Evolutionary conservation across 2,888 invertebrate species (phyloP).

Genomic region (Eilema caniola): DNA sequence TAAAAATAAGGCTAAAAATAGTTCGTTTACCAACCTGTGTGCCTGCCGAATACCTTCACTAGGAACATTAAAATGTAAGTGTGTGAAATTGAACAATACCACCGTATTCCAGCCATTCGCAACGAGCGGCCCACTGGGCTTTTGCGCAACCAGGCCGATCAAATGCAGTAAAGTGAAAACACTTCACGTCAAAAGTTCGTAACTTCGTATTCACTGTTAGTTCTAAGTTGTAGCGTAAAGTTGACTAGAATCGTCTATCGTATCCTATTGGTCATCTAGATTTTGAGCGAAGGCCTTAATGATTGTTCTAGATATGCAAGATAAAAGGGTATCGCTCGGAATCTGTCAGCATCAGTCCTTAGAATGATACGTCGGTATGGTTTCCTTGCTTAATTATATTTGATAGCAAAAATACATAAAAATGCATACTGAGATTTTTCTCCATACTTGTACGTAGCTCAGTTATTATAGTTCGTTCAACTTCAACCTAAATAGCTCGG

Average conservation of each 20-base stretch:
- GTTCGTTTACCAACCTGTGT: neutral
- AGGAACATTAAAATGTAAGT: neutral
- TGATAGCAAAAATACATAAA: constrained; percentile 32
- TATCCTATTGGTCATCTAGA: neutral
- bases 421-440: constrained; percentile 41
- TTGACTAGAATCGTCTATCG: neutral
- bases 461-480: constrained; percentile 54
- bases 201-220: neutral
- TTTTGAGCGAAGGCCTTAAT: neutral
- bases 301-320: no score
- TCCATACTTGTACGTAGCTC: constrained; percentile 40
- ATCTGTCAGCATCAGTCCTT: no score
- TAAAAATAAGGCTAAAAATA: neutral
- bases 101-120: neutral
- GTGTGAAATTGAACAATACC: neutral
- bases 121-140: neutral
- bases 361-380: no score
- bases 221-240: neutral
- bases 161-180: neutral
- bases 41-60: neutral
- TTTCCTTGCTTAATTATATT: constrained; percentile 29
- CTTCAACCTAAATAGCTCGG: constrained; percentile 52
- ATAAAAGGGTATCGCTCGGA: no score
- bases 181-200: neutral
- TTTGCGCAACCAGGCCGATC: neutral